phyloP scores from a whole-genome alignment of 2,113 vertebrate species.

The Neolamprologus falcicula region DNA sequence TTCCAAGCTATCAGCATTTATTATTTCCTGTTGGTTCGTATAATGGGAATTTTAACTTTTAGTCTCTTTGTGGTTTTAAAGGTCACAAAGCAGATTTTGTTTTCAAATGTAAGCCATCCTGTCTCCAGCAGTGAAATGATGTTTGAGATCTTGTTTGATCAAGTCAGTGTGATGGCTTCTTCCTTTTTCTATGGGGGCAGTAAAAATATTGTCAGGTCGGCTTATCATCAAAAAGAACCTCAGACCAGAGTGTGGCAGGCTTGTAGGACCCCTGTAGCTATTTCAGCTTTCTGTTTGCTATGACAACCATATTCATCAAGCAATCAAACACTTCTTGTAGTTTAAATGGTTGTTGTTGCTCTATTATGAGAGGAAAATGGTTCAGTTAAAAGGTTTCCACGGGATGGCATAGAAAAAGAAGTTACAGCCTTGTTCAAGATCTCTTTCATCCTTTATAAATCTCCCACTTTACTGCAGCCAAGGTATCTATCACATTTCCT shows the following conservation, averaged over 20 bases:
- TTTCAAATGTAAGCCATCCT: not conserved
- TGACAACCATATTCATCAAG: not conserved
- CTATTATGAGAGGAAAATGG: not conserved
- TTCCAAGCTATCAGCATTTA: not conserved
- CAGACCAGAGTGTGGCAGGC: not conserved
- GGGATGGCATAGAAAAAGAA: not conserved
- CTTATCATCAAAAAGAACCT: conserved; percentile 35
- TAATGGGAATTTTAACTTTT: not conserved
- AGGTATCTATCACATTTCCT: not conserved
- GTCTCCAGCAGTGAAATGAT: not conserved
- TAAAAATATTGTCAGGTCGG: conserved; percentile 14
- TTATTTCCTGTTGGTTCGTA: not conserved
- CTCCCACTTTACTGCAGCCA: not conserved
- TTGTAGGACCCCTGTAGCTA: not conserved
- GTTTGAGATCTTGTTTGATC: conserved; percentile 10
- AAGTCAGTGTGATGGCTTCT: not conserved
- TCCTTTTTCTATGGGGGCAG: not conserved
- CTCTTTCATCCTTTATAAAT: not conserved
- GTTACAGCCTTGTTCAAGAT: not conserved
- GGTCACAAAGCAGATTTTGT: not conserved
- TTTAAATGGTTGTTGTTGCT: not conserved
- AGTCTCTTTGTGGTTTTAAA: not conserved
- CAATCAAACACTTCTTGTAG: not conserved
- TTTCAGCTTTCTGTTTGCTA: not conserved
- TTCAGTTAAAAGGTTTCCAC: not conserved